Conservation (phyloP, 2,888 invertebrate species). For the Sphaerophoria taeniata region DNA sequence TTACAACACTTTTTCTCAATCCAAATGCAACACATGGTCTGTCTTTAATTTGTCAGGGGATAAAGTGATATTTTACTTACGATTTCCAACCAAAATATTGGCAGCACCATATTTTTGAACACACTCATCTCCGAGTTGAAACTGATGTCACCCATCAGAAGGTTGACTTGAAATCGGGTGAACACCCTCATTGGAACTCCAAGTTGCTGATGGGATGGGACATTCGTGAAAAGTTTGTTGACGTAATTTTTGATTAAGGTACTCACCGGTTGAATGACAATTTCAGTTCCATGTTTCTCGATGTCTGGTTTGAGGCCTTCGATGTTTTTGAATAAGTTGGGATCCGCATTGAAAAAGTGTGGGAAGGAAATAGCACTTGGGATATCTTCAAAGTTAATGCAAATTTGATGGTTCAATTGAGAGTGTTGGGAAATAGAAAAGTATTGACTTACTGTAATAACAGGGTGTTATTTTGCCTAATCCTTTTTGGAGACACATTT, state of each 20-base stretch:
- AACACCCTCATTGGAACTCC: conserved; percentile 87
- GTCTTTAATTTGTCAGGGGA: background rate
- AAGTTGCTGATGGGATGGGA: conserved; percentile 83
- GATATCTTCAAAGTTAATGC: conserved; percentile 83
- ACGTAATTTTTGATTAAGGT: background rate
- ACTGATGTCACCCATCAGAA: conserved; percentile 86
- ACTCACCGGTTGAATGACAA: conserved; percentile 89
- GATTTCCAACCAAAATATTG: conserved; percentile 89
- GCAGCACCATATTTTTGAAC: conserved; percentile 87
- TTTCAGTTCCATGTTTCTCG: conserved; percentile 83
- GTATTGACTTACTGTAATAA: conserved; percentile 86
- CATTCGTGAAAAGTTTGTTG: background rate
- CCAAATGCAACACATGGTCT: background rate
- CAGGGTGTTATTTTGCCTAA: conserved; percentile 88
- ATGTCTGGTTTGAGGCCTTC: conserved; percentile 86
- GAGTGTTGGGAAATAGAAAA: background rate
- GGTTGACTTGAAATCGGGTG: conserved; percentile 89
- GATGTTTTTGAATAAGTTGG: conserved; percentile 84
- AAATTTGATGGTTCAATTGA: background rate
- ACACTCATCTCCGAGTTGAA: conserved; percentile 86
- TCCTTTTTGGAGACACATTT: conserved; percentile 85
- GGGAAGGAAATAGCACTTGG: conserved; percentile 90
- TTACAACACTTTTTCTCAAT: background rate
- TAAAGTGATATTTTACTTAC: conserved; percentile 82
- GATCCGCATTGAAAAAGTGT: conserved; percentile 88